These are phyloP conservation scores for Eucera pruinosa DNA, from an alignment of 2,888 invertebrate species.

Conservation along the genomic window DNA sequence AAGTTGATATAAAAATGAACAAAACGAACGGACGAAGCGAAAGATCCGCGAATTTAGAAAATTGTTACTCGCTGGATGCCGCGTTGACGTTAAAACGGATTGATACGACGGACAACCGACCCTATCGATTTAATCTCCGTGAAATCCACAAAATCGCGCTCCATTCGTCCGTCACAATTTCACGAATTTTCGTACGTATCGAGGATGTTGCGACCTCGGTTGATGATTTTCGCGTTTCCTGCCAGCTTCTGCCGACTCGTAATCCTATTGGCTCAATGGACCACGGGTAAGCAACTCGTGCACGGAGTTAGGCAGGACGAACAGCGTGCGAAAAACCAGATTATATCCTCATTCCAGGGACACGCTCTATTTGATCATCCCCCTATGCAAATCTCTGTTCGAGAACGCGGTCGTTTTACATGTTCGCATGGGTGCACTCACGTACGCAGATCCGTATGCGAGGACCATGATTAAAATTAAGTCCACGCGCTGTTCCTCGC, in stretches of 20 bases:
- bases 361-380: constrained; percentile 32
- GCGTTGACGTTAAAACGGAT: no score
- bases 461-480: background rate
- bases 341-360: constrained; percentile 60
- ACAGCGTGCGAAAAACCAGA: constrained; percentile 56
- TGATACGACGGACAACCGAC: no score
- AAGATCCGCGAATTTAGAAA: no score
- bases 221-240: constrained; percentile 8
- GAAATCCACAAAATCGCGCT: background rate
- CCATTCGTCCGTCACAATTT: background rate
- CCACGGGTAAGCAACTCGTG: background rate
- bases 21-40: no score
- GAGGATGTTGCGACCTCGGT: background rate
- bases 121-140: no score
- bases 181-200: no score
- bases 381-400: constrained; percentile 24
- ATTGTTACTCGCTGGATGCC: no score
- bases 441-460: background rate
- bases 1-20: no score
- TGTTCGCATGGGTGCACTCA: constrained; percentile 1
- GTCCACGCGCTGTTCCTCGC: background rate
- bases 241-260: background rate
- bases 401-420: background rate
- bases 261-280: constrained; percentile 19
- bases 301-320: background rate